A percentile compares a stretch with the other conserved stretches of the same genome.
These are phyloP conservation scores for Neodiprion fabricii DNA, from an alignment of 1,140 invertebrate species.

Conservation along the genomic window DNA sequence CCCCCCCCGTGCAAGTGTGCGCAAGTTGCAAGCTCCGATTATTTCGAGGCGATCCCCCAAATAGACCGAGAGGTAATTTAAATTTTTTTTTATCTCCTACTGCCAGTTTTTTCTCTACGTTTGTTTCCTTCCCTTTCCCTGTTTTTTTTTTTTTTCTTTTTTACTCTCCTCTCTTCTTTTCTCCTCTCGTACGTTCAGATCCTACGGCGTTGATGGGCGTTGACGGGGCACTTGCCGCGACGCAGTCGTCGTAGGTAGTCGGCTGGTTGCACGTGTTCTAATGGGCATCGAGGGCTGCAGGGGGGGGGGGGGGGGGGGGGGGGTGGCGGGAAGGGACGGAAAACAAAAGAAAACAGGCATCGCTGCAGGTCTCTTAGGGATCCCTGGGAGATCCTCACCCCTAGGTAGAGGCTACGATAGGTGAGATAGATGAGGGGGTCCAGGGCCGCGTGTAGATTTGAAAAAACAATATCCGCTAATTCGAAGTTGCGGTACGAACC, in stretches of 20 bases:
- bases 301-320: background rate
- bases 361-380: background rate
- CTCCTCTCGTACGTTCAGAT: constrained; percentile 21
- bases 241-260: background rate
- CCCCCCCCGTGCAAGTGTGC: too few relatives aligned
- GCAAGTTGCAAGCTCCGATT: too few relatives aligned
- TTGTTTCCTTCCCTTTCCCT: background rate
- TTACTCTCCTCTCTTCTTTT: background rate
- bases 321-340: constrained; percentile 1
- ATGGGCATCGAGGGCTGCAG: constrained; percentile 34
- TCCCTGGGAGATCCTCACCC: background rate
- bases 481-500: too few relatives aligned
- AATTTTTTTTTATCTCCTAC: background rate
- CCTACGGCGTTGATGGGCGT: constrained; percentile 34
- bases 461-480: too few relatives aligned
- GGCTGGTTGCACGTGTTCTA: constrained; percentile 50
- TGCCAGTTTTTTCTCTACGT: background rate
- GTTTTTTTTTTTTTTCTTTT: background rate
- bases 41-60: too few relatives aligned
- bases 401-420: background rate
- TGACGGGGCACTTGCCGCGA: constrained; percentile 48
- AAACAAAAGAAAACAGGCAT: constrained; percentile 10
- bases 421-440: background rate
- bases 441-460: background rate
- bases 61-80: too few relatives aligned